Percentiles rank a stretch among this genome's conserved stretches.
Evolutionary conservation across 2,797 vertebrate genomes (phyloP).

Genomic region (Sebastes itinus): DNA sequence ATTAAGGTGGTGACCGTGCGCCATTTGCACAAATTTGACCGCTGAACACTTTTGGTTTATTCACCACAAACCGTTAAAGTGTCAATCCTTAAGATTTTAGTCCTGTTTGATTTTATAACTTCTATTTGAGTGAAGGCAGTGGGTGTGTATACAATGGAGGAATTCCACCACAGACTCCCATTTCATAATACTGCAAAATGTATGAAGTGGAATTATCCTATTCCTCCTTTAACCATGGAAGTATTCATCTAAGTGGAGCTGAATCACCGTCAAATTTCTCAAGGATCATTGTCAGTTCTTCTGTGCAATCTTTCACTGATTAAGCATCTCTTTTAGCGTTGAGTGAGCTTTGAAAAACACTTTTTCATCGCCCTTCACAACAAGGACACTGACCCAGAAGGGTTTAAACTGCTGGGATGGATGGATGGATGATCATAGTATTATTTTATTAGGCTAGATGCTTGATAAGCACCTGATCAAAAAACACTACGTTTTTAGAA

Average conservation of each 20-base stretch:
- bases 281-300: neutral
- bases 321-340: neutral
- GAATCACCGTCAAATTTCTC: neutral
- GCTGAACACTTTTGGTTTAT: too few species aligned
- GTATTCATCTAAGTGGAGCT: neutral
- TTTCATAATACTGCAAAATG: too few species aligned
- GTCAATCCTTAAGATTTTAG: too few species aligned
- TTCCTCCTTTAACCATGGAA: neutral
- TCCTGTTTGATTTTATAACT: too few species aligned
- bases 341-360: neutral
- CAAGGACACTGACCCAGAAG: neutral
- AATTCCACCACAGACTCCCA: too few species aligned
- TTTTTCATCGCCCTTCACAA: neutral
- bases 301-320: neutral
- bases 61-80: too few species aligned
- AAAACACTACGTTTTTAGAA: neutral
- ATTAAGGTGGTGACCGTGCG: neutral
- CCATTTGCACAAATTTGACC: too few species aligned
- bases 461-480: neutral
- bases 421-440: neutral
- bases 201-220: neutral
- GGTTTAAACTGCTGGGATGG: neutral
- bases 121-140: too few species aligned
- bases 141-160: too few species aligned
- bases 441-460: neutral